A percentile compares a stretch with the other conserved stretches of the same genome.
These are phyloP conservation scores for Avahi laniger DNA, from an alignment of 2,797 vertebrate species.

Conservation along the genomic window DNA sequence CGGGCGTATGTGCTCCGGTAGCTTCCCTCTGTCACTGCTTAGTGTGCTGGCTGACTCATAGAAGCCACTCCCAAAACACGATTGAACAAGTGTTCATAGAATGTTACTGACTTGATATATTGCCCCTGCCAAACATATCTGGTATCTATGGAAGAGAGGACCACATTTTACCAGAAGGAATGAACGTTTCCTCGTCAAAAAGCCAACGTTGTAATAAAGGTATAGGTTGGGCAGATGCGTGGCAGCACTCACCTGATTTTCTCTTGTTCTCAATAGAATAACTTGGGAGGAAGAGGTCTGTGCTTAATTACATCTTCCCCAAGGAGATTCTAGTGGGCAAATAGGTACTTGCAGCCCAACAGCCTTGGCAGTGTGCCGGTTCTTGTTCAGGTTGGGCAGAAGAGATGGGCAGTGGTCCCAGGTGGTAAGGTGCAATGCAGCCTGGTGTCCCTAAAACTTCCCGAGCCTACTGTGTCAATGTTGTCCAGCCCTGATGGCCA, in stretches of 20 bases:
- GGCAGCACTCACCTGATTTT: not conserved
- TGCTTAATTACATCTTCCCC: not conserved
- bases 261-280: not conserved
- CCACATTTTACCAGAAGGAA: not conserved
- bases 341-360: fast-evolving
- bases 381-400: not conserved
- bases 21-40: not conserved
- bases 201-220: not conserved
- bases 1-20: no score
- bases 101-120: not conserved
- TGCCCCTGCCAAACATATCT: not conserved
- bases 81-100: not conserved
- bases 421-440: fast-evolving
- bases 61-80: not conserved
- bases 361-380: not conserved
- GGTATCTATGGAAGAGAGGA: not conserved
- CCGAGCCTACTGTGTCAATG: not conserved
- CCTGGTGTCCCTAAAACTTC: not conserved
- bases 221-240: not conserved
- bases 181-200: not conserved
- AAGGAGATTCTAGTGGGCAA: not conserved
- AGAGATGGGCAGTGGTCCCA: not conserved
- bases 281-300: not conserved
- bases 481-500: not conserved
- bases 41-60: fast-evolving